Base-by-base conservation (phyloP, 92 coral and sea anemone species). In the Metridium senile region DNA sequence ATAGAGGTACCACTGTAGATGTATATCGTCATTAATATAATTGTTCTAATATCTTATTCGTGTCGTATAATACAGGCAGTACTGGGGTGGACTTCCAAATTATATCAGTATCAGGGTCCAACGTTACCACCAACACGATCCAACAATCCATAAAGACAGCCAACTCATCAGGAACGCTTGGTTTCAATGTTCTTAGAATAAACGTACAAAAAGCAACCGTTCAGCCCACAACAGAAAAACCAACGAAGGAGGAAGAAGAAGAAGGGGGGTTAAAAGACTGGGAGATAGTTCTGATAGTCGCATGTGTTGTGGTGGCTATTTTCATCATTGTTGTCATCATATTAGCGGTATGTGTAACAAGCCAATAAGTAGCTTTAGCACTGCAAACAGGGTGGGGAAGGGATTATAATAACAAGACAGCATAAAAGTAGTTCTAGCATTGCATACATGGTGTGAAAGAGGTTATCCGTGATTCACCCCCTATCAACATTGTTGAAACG, bases 251-350 rank as follows among this genome's bases (percentile, higher is more conserved):
- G 17, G 34, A 39, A 39, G 63, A 16, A 39, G 45, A 63, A 63
- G 69, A 63, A 4, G 51, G 63, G 3, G 82, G 75, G 0, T 21
- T 79, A 6, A 58, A 69, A 46, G 61, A 68, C 18, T 79, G 84
- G 84, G 84, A 68, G 67, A 43, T 69, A 1, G 84, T 71, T 9
- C n/a, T 79, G 13, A 79, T 79, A 2, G 75, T 79, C 1, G 76
- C 76, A 16, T 56, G 69, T 33, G 46, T 79, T 9, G 7, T 79
- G 0, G 84, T 58, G 29, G 33, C 56, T 21, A 1, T 79, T 26
- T 8, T 79, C 16, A 30, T 71, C 33, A 45, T 70, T 33, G 58
- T 79, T 21, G 69, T 79, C 69, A 58, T 79, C 1, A 25, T 67
- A 9, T 57, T 79, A n/a, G 61, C 54, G 65, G 84, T 79, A 70